These are phyloP conservation scores for Geococcyx californianus DNA, from an alignment of 2,113 vertebrate species.

Conservation along the genomic window DNA sequence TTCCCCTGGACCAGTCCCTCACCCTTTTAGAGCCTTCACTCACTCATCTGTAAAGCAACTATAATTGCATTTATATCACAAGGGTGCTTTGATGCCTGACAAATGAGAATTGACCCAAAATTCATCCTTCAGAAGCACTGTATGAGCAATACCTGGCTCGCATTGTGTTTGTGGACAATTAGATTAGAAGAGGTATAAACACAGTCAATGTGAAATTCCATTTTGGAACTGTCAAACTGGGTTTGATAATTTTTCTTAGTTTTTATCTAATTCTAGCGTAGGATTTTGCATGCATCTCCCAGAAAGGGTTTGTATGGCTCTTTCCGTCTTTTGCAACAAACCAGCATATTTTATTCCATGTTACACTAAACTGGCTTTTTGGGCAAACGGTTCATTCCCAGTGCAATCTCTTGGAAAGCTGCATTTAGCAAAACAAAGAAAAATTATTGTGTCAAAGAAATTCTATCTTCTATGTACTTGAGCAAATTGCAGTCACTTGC, in stretches of 20 bases:
- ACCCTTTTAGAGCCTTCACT: conserved; percentile 54
- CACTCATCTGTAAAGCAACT: conserved; percentile 48
- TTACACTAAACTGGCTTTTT: not conserved
- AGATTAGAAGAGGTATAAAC: conserved; percentile 47
- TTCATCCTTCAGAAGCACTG: conserved; percentile 29
- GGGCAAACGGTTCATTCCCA: not conserved
- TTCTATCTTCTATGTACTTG: not conserved
- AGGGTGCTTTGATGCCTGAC: conserved; percentile 56
- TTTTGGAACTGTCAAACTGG: conserved; percentile 52
- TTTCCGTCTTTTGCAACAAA: not conserved
- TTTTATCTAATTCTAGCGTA: not conserved
- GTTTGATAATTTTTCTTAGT: conserved; percentile 57
- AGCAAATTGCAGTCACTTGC: not conserved
- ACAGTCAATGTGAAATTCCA: conserved; percentile 45
- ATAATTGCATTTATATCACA: conserved; percentile 65
- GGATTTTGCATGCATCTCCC: not conserved
- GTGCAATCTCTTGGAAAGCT: not conserved
- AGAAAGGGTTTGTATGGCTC: not conserved
- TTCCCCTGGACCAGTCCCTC: conserved; percentile 45
- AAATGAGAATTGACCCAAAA: conserved; percentile 66
- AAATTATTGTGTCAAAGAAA: not conserved
- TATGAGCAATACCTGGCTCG: conserved; percentile 11
- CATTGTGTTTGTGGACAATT: conserved; percentile 38
- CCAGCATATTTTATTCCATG: not conserved
- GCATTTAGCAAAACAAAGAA: conserved; percentile 16